These are phyloP conservation scores for Drosophila atroscutellata DNA, from an alignment of 2,888 invertebrate genomes.

Conservation along the genomic window DNA sequence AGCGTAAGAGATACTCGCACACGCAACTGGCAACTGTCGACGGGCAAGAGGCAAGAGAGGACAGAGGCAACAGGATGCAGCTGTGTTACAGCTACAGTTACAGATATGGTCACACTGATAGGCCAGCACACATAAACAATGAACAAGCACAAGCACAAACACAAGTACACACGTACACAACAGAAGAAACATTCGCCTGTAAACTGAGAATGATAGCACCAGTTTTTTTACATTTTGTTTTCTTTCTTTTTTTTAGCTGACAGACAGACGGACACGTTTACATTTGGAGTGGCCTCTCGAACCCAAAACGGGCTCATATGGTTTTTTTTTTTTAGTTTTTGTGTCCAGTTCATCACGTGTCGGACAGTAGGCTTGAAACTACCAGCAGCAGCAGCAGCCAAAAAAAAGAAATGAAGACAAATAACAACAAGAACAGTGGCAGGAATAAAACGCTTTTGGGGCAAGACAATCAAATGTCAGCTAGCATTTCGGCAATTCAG, in stretches of 20 bases:
- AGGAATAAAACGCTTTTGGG: slow-evolving; percentile 38
- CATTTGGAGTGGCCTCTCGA: slow-evolving; percentile 49
- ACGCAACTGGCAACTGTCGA: not conserved
- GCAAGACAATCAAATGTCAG: slow-evolving; percentile 73
- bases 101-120: slow-evolving; percentile 37
- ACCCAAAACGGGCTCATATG: slow-evolving; percentile 21
- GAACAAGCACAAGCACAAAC: slow-evolving; percentile 9
- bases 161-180: slow-evolving; percentile 21
- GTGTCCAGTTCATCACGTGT: slow-evolving; percentile 68
- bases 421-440: slow-evolving; percentile 23
- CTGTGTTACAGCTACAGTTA: slow-evolving; percentile 25
- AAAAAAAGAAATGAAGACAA: slow-evolving; percentile 1
- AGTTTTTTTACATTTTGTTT: slow-evolving; percentile 29
- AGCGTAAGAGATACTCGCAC: slow-evolving; percentile 71
- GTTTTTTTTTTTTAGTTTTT: slow-evolving; percentile 11
- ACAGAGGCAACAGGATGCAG: slow-evolving; percentile 51
- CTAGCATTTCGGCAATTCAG: slow-evolving; percentile 62
- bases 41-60: slow-evolving; percentile 5
- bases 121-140: slow-evolving; percentile 34
- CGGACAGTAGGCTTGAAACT: slow-evolving; percentile 29
- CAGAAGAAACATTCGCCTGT: slow-evolving; percentile 55
- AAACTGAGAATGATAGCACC: slow-evolving; percentile 61
- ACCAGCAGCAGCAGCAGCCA: not conserved
- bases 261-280: slow-evolving; percentile 57
- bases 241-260: slow-evolving; percentile 7